Percentiles rank a stretch among this genome's conserved stretches.
Conservation (phyloP, 1,140 invertebrate genomes). For the Drosophila busckii region DNA sequence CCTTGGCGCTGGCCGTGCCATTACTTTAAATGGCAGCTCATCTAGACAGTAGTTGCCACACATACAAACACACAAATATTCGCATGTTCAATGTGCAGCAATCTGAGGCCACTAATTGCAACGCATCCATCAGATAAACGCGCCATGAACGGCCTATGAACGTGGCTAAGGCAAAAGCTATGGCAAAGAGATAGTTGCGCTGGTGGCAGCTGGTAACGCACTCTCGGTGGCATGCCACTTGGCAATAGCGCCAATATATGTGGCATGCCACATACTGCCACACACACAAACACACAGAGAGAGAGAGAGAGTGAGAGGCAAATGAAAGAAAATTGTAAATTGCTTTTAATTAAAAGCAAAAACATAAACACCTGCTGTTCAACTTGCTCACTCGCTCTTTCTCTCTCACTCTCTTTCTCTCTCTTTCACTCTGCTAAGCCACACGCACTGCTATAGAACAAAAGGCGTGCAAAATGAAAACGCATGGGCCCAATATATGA, state of each 20-base stretch:
- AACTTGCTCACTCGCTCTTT: background rate
- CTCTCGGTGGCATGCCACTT: background rate
- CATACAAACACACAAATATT: constrained; percentile 28
- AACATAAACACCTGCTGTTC: constrained; percentile 75
- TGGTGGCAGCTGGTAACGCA: background rate
- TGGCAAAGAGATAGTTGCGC: background rate
- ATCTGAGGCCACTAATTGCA: constrained; percentile 72
- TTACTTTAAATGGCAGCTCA: constrained; percentile 28
- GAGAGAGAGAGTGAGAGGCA: no score
- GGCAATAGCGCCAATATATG: no score
- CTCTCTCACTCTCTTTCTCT: background rate
- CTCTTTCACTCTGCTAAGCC: background rate
- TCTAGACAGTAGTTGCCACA: constrained; percentile 9
- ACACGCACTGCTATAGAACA: constrained; percentile 40
- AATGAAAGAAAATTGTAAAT: constrained; percentile 75
- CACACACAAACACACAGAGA: no score
- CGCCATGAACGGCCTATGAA: no score
- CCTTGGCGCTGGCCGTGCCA: constrained; percentile 4
- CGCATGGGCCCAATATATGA: no score
- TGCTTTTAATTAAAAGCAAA: constrained; percentile 76
- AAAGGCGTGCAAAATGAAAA: constrained; percentile 66
- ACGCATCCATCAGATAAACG: constrained; percentile 60
- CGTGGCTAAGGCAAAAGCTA: no score
- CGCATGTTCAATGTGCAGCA: constrained; percentile 66
- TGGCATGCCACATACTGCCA: no score